Evolutionary conservation across 2,888 invertebrate species (phyloP), one percentile per base, ranked within the genome.

Genomic region (Dicroscelio sp.): DNA sequence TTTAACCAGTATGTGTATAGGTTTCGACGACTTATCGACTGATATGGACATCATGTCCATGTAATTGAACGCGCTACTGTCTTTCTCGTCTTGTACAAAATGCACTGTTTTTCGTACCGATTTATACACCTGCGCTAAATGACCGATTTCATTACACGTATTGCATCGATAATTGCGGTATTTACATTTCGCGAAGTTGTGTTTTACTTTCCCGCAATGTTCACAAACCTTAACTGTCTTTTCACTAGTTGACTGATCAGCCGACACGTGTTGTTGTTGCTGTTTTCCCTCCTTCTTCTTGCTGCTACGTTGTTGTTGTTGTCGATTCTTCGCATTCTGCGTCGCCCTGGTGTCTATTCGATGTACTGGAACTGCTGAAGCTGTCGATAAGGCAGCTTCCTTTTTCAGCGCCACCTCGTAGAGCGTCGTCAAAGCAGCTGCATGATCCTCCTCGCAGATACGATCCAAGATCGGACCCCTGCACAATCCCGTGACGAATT

Each of bases 391-490:
- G 27, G 90, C 76, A 6, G 86, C 92, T 82, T 93, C 90, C 58
- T 93, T 93, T 20, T 86, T 90, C 31, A 89, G 79, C 27, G 91
- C 92, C 14, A 43, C 67, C 48, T 93, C 93, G 17, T 91, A 65
- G 31, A 94, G 67, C 12, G 79, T 76, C 8, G 79, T 52, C 0
- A 90, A 55, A 5, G 67, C 73, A 14, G 86, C 80, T 0, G 76
- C 52, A 25, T 86, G 71, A 1, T 75, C 78, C 43, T 85, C 84
- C 20, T 92, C 93, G 65, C 86, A 92, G 23, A 92, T 82, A 8
- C 58, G 14, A 33, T 75, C 75, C 23, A 75, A 31, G 48, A 48
- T 48, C 17, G 48, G 48, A 20, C 48, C 48, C 20, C 48, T 48
- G 48, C 48, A 17, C 0, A 86, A 5, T 23, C 86, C 86, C 1